Base-by-base conservation (phyloP, 2,888 invertebrate species). In the Pristionchus maxplancki region DNA sequence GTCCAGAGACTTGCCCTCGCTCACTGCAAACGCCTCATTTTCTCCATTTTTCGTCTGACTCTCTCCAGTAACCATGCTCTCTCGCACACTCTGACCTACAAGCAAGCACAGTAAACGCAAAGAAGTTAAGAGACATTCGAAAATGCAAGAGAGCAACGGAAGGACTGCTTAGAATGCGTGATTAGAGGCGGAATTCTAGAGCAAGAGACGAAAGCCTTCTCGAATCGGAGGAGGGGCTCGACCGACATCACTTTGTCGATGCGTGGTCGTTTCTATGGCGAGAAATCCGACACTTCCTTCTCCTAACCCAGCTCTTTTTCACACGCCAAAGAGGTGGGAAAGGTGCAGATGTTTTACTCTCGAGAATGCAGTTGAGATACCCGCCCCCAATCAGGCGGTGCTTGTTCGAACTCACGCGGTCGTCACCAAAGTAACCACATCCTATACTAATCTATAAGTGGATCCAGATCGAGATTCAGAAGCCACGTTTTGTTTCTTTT, bases 1-100 rank as follows among this genome's bases (percentile, higher is more conserved):
- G 9, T 89, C 89, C 78, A 89, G 89, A 5, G 89, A 89, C 89
- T 89, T 89, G 53, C 87, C 88, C 44, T 85, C 85, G 44, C 62
- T 64, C 40, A 85, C 85, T 85, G 64, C 53, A 84, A 53, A n/a
- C n/a, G n/a, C n/a, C n/a, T n/a, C n/a, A n/a, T n/a, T n/a, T n/a
- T n/a, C n/a, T n/a, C n/a, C n/a, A n/a, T n/a, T n/a, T n/a, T n/a
- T n/a, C n/a, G n/a, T n/a, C n/a, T n/a, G n/a, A n/a, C n/a, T n/a
- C n/a, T n/a, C n/a, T n/a, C n/a, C n/a, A n/a, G n/a, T n/a, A n/a
- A n/a, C 20, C 37, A 31, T 37, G 13, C 20, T 37, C 24, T n/a
- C 24, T 64, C 11, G n/a, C 15, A 64, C 64, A n/a, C n/a, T n/a
- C n/a, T n/a, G n/a, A n/a, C n/a, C n/a, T n/a, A n/a, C n/a, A n/a